These are phyloP conservation scores for Drosophila paulistorum DNA, from an alignment of 1,140 invertebrate genomes.

Conservation along the genomic window DNA sequence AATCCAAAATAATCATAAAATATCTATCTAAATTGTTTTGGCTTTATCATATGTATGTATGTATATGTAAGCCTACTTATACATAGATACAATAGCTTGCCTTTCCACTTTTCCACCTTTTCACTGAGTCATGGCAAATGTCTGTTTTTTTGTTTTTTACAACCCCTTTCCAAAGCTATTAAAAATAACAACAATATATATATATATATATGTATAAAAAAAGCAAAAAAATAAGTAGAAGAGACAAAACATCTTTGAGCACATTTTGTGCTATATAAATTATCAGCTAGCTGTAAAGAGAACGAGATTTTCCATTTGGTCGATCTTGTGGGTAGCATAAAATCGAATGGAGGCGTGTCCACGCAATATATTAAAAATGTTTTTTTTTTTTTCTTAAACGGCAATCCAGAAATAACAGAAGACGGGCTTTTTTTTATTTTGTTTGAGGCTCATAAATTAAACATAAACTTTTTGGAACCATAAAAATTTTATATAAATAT, in stretches of 20 bases:
- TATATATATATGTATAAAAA: background rate
- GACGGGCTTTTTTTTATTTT: slow-evolving; percentile 5
- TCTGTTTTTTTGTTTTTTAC: background rate
- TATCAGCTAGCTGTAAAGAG: slow-evolving; percentile 39
- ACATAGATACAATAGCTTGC: background rate
- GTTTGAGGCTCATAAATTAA: slow-evolving; percentile 61
- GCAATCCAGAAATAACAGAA: slow-evolving; percentile 50
- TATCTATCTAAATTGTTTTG: slow-evolving; percentile 4
- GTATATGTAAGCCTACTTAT: background rate
- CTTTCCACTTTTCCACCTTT: slow-evolving; percentile 1
- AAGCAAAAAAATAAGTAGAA: background rate
- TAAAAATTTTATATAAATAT: slow-evolving; percentile 45
- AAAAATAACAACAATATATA: slow-evolving; percentile 24
- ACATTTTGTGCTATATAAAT: slow-evolving; percentile 70
- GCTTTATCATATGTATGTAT: no score
- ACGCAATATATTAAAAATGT: slow-evolving; percentile 49
- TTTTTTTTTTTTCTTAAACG: slow-evolving; percentile 37
- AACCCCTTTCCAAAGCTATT: slow-evolving; percentile 33
- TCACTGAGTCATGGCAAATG: slow-evolving; percentile 4
- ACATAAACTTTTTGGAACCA: slow-evolving; percentile 41
- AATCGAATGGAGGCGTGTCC: slow-evolving; percentile 53
- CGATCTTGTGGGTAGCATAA: slow-evolving; percentile 2
- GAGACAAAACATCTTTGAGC: slow-evolving; percentile 17
- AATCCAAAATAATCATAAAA: background rate
- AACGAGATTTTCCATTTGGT: slow-evolving; percentile 43